Conservation (phyloP, 2,797 vertebrate species). For the Siniperca undulata region DNA sequence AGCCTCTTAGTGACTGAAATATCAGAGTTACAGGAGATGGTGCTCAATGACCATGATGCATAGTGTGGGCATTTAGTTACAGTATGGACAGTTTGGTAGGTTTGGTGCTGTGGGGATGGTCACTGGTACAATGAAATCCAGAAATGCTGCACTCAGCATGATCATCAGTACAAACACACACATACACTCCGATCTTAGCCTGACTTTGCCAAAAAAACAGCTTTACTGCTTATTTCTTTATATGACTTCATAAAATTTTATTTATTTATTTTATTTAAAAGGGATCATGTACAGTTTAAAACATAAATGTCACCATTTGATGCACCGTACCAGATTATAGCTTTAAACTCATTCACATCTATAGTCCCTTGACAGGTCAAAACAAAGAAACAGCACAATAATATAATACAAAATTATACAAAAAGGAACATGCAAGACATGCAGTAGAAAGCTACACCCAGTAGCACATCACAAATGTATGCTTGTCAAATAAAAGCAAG, state of each 20-base stretch:
- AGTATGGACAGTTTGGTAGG: neutral
- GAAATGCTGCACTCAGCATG: slow-evolving; percentile 12
- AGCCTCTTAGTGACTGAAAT: neutral
- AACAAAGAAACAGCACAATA: too few relatives aligned
- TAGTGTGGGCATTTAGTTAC: neutral
- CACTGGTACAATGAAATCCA: slow-evolving; percentile 3
- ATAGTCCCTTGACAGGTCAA: too few relatives aligned
- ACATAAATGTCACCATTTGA: too few relatives aligned
- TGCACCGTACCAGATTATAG: too few relatives aligned
- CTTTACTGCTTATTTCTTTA: neutral
- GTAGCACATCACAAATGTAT: too few relatives aligned
- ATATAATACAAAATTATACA: too few relatives aligned
- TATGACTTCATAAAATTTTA: neutral
- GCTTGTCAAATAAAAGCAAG: too few relatives aligned
- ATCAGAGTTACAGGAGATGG: neutral
- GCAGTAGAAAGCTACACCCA: too few relatives aligned
- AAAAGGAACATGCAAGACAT: too few relatives aligned
- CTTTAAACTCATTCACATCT: too few relatives aligned
- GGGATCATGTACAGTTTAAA: too few relatives aligned
- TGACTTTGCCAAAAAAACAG: neutral
- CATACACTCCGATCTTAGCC: neutral
- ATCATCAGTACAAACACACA: neutral
- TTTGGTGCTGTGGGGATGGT: neutral
- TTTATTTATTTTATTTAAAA: too few relatives aligned
- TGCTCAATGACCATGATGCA: neutral